phyloP scores from a whole-genome alignment of 1,140 invertebrate species.

The Bombus sylvicola region DNA sequence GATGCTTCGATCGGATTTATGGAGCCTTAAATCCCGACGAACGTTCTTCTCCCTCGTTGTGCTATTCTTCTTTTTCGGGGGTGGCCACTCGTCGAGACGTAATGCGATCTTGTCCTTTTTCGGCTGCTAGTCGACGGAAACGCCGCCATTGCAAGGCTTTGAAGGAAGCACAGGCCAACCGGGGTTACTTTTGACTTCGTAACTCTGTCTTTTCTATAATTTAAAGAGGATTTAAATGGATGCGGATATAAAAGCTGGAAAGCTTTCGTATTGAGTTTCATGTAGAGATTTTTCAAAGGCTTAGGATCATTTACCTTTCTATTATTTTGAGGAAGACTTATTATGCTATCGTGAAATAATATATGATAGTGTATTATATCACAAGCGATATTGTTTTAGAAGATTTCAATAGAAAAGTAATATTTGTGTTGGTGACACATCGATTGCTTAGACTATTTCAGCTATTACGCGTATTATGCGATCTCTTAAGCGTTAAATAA shows the following conservation, averaged over 20 bases:
- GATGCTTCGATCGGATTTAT: slow-evolving; percentile 75
- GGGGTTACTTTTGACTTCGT: slow-evolving; percentile 17
- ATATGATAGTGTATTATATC: neutral
- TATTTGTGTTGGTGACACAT: too few species aligned
- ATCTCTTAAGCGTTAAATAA: too few species aligned
- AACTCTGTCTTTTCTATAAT: neutral
- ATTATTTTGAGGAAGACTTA: neutral
- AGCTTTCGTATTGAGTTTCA: neutral
- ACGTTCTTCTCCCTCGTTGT: slow-evolving; percentile 37
- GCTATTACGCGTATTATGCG: too few species aligned
- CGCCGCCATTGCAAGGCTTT: neutral
- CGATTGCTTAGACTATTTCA: too few species aligned
- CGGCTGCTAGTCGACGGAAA: neutral
- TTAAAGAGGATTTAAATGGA: slow-evolving; percentile 20
- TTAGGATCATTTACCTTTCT: neutral
- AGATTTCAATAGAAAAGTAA: too few species aligned
- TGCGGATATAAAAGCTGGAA: neutral
- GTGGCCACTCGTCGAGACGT: slow-evolving; percentile 24
- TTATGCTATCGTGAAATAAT: neutral
- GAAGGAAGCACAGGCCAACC: too few species aligned
- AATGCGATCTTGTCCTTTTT: slow-evolving; percentile 44
- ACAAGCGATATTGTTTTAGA: neutral
- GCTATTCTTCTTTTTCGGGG: slow-evolving; percentile 40
- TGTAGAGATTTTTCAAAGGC: neutral
- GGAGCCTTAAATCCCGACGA: slow-evolving; percentile 75